Evolutionary conservation across 2,113 vertebrate genomes (phyloP).

Genomic region (Calyptomena viridis): DNA sequence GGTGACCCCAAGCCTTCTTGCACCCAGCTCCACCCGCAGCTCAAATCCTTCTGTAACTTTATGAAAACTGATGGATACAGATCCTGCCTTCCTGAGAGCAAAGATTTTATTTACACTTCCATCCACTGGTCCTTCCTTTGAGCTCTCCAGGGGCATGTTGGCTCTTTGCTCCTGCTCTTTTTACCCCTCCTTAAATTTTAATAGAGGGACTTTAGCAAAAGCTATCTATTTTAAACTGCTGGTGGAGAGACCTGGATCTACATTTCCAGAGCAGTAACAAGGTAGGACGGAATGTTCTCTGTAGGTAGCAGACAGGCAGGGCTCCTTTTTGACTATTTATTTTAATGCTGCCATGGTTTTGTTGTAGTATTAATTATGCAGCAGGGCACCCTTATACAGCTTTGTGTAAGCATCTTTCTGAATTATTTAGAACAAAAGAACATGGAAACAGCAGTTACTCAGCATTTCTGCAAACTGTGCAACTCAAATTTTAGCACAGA

Average conservation of each 20-base stretch:
- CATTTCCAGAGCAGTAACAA: background rate
- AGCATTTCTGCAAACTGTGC: background rate
- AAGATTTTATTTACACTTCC: background rate
- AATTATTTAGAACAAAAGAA: constrained; percentile 36
- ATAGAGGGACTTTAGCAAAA: background rate
- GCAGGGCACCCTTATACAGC: background rate
- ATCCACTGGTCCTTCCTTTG: background rate
- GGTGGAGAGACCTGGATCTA: background rate
- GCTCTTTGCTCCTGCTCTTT: background rate
- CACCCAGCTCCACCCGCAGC: fast-evolving
- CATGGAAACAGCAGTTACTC: background rate
- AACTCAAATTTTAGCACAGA: background rate
- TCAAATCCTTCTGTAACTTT: background rate
- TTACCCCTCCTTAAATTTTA: background rate
- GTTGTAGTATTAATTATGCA: constrained; percentile 7
- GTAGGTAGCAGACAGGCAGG: background rate
- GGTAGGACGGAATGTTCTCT: background rate
- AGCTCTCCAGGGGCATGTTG: background rate
- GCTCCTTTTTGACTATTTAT: constrained; percentile 9
- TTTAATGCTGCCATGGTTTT: constrained; percentile 28
- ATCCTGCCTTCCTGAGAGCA: background rate
- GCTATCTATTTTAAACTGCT: background rate
- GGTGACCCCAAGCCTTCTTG: background rate
- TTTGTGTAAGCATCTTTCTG: background rate
- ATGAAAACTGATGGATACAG: fast-evolving